Percentiles rank a stretch among this genome's conserved stretches.
These are phyloP conservation scores for Heliornis fulica DNA, from an alignment of 2,113 vertebrate genomes.

Conservation along the genomic window DNA sequence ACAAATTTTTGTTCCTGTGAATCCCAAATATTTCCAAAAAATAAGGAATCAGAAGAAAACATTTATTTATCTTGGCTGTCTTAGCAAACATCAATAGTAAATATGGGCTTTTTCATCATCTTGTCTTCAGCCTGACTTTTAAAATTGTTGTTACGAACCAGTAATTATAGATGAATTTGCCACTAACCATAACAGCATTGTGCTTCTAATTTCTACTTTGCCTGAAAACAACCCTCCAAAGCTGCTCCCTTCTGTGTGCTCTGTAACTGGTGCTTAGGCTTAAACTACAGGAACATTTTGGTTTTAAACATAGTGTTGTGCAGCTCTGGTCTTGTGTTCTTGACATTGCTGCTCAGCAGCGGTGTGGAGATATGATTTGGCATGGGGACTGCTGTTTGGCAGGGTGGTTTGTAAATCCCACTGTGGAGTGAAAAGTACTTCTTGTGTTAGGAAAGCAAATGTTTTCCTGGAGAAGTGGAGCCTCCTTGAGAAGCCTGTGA, in stretches of 20 bases:
- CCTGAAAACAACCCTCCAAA: background rate
- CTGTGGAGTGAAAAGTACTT: background rate
- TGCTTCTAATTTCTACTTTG: background rate
- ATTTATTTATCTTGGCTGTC: background rate
- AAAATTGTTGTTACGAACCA: background rate
- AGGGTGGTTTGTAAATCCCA: background rate
- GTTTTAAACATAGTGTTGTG: background rate
- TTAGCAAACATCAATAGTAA: background rate
- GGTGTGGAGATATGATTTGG: background rate
- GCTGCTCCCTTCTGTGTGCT: background rate
- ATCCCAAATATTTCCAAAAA: background rate
- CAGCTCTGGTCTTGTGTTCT: background rate
- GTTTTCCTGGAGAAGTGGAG: slow-evolving; percentile 1
- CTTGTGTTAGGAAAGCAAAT: background rate
- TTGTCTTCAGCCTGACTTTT: background rate
- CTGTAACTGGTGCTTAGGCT: background rate
- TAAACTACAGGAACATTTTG: background rate
- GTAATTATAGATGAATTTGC: background rate
- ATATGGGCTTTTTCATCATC: background rate
- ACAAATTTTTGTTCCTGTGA: background rate
- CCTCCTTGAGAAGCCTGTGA: background rate
- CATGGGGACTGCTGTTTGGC: background rate
- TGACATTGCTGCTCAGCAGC: fast-evolving
- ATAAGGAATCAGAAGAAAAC: background rate
- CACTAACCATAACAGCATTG: background rate